Conservation (phyloP, 2,888 invertebrate genomes). For the Eristalinus aeneus region DNA sequence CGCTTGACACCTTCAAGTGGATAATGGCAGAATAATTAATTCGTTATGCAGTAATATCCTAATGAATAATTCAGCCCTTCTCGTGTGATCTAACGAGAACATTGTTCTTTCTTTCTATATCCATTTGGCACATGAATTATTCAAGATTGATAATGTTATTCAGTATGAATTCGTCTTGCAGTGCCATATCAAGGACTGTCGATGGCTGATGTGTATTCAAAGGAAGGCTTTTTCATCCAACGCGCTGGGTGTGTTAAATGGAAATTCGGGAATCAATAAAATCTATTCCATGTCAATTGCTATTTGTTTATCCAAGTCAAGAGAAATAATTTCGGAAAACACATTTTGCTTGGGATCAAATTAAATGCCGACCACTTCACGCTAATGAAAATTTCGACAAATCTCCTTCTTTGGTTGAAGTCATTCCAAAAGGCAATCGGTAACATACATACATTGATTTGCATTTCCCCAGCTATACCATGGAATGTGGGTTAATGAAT, state of each 20-base stretch:
- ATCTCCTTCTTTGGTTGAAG: no score
- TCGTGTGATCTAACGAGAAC: slow-evolving; percentile 59
- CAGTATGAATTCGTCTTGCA: slow-evolving; percentile 39
- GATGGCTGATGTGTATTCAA: slow-evolving; percentile 1
- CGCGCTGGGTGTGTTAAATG: neutral
- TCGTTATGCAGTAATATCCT: slow-evolving; percentile 59
- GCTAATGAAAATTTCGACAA: neutral
- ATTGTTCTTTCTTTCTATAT: slow-evolving; percentile 63
- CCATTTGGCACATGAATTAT: slow-evolving; percentile 64
- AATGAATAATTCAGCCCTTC: slow-evolving; percentile 60
- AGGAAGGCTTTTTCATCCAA: neutral
- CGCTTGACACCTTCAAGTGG: slow-evolving; percentile 64
- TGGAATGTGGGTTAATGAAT: no score
- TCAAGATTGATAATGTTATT: slow-evolving; percentile 63
- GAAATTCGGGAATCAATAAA: neutral
- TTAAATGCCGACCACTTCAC: neutral
- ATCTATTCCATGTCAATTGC: neutral
- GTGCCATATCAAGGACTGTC: neutral
- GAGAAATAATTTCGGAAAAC: neutral
- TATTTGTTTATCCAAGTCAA: neutral
- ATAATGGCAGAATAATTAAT: slow-evolving; percentile 67
- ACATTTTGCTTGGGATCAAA: neutral
- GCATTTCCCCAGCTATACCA: no score
- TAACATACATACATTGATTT: no score
- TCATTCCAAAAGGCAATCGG: neutral